These are phyloP conservation scores for Myotis daubentonii DNA, from an alignment of 2,797 vertebrate genomes.

Conservation along the genomic window DNA sequence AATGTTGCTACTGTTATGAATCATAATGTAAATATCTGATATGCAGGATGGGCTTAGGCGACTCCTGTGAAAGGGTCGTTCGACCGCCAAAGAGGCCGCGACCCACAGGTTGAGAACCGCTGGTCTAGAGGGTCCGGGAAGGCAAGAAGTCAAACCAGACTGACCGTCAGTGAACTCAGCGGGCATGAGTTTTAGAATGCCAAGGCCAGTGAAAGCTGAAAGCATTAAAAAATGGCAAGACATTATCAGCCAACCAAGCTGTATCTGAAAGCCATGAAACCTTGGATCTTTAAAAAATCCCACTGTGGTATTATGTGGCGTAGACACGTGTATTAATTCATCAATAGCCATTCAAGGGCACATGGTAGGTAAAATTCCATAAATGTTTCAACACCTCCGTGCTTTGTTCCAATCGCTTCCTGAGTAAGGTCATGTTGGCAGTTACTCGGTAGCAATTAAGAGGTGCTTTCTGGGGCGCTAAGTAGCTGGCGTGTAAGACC, in stretches of 20 bases:
- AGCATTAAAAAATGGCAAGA: conserved; percentile 17
- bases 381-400: background rate
- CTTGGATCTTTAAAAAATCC: background rate
- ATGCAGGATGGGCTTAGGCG: too few species aligned
- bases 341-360: background rate
- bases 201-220: background rate
- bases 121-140: background rate
- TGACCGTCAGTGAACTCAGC: background rate
- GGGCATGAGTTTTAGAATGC: background rate
- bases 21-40: too few species aligned
- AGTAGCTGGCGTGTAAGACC: background rate
- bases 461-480: background rate
- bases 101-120: too few species aligned
- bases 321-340: background rate
- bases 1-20: too few species aligned
- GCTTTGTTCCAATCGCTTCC: background rate
- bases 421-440: background rate
- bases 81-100: too few species aligned
- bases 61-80: too few species aligned
- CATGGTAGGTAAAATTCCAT: background rate
- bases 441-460: conserved; percentile 12
- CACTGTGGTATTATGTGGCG: background rate
- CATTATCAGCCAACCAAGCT: background rate
- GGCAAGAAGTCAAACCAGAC: background rate
- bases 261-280: background rate